These are phyloP conservation scores for Bucorvus abyssinicus DNA, from an alignment of 2,797 vertebrate species.

Conservation along the genomic window DNA sequence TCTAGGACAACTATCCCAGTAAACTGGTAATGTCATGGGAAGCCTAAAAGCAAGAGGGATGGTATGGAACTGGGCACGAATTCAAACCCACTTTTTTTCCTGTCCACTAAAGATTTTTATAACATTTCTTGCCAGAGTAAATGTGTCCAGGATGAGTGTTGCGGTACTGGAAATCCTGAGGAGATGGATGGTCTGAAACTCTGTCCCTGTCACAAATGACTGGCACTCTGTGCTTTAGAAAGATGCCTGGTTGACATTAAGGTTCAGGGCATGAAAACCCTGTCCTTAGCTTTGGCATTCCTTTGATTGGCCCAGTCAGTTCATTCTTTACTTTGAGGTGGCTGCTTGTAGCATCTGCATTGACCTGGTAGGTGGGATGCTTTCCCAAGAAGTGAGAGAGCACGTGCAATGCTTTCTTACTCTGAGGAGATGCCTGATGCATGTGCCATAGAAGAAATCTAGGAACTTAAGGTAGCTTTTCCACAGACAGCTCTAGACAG, in stretches of 20 bases:
- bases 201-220: neutral
- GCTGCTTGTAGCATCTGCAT: neutral
- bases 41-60: neutral
- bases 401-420: neutral
- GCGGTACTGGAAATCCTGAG: neutral
- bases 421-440: neutral
- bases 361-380: neutral
- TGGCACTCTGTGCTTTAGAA: neutral
- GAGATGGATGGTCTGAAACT: neutral
- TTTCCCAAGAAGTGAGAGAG: neutral
- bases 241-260: neutral
- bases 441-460: neutral
- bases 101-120: neutral
- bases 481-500: neutral
- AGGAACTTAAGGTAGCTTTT: neutral
- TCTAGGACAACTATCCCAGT: neutral
- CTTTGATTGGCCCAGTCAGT: neutral
- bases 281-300: neutral
- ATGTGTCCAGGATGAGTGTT: neutral
- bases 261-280: neutral
- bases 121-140: neutral
- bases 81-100: neutral
- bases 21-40: neutral
- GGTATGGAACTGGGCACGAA: neutral
- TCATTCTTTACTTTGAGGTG: neutral